Conservation (phyloP, 2,113 vertebrate species). For the Holacanthus passer region DNA sequence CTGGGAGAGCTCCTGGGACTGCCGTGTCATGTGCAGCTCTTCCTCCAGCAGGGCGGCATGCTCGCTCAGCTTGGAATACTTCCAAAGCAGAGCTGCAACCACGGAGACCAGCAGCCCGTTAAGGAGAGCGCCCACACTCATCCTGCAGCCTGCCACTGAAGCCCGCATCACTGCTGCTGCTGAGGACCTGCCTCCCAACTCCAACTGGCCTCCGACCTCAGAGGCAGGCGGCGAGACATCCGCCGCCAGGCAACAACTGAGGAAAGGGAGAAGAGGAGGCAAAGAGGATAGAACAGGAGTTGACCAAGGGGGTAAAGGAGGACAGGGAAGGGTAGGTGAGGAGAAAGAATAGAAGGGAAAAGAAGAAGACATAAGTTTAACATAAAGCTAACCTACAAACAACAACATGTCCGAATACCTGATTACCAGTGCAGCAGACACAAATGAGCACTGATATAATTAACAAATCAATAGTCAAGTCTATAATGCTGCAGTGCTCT, state of each 20-base stretch:
- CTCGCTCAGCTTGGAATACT: slow-evolving; percentile 90
- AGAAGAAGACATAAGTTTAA: neutral
- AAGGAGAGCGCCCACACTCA: slow-evolving; percentile 92
- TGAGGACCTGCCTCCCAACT: slow-evolving; percentile 63
- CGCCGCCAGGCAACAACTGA: slow-evolving; percentile 17
- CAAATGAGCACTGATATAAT: slow-evolving; percentile 20
- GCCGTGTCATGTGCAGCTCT: slow-evolving; percentile 87
- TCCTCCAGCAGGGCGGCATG: slow-evolving; percentile 91
- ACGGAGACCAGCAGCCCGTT: slow-evolving; percentile 94
- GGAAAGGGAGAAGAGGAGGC: slow-evolving; percentile 1
- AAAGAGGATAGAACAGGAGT: slow-evolving; percentile 19
- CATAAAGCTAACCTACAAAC: neutral
- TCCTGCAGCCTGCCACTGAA: slow-evolving; percentile 84
- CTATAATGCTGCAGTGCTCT: slow-evolving; percentile 18
- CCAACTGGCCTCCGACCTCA: slow-evolving; percentile 59
- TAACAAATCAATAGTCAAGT: slow-evolving; percentile 27
- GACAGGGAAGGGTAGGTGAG: neutral
- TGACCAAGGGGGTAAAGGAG: slow-evolving; percentile 8
- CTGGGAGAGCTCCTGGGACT: slow-evolving; percentile 87
- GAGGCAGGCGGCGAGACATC: slow-evolving; percentile 68
- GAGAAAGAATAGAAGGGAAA: neutral
- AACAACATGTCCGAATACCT: neutral
- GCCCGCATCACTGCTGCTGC: slow-evolving; percentile 81
- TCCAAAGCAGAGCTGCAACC: slow-evolving; percentile 95
- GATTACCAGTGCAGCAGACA: neutral